Conservation (phyloP, 53 echinoderm and acorn worm genomes). For the Paracentrotus lividus region DNA sequence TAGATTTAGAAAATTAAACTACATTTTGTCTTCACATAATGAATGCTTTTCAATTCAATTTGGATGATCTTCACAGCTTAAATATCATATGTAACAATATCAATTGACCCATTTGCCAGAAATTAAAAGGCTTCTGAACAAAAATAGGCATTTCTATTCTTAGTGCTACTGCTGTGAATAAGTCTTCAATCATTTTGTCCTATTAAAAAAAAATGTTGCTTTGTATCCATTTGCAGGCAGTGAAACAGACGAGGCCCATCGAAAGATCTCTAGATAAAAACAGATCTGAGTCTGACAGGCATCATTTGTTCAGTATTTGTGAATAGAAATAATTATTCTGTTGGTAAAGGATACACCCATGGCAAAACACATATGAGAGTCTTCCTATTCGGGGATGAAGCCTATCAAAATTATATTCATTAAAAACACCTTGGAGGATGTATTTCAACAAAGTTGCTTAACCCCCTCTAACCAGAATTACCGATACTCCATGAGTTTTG, state of each 20-base stretch:
- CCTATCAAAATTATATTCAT: not conserved
- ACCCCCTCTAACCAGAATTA: not conserved
- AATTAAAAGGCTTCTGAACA: slow-evolving; percentile 26
- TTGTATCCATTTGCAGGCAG: not conserved
- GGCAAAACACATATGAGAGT: slow-evolving; percentile 34
- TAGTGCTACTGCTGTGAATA: not conserved
- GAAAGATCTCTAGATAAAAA: not conserved
- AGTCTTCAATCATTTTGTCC: not conserved
- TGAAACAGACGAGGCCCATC: slow-evolving; percentile 9
- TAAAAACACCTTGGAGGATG: slow-evolving; percentile 15
- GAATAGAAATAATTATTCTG: slow-evolving; percentile 25
- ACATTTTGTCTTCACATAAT: not conserved
- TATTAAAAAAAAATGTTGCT: not conserved
- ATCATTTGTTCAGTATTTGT: not conserved
- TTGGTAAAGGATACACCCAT: slow-evolving; percentile 7
- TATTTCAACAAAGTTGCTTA: not conserved
- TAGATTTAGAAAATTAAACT: not conserved
- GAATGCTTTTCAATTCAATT: not conserved
- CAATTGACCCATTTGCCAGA: not conserved
- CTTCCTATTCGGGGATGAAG: not conserved
- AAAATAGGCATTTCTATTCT: not conserved
- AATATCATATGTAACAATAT: not conserved
- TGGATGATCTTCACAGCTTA: not conserved
- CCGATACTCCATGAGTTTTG: not conserved
- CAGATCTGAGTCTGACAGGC: not conserved